These are phyloP conservation scores for Biston betularia DNA, from an alignment of 2,888 invertebrate species.

Conservation along the genomic window DNA sequence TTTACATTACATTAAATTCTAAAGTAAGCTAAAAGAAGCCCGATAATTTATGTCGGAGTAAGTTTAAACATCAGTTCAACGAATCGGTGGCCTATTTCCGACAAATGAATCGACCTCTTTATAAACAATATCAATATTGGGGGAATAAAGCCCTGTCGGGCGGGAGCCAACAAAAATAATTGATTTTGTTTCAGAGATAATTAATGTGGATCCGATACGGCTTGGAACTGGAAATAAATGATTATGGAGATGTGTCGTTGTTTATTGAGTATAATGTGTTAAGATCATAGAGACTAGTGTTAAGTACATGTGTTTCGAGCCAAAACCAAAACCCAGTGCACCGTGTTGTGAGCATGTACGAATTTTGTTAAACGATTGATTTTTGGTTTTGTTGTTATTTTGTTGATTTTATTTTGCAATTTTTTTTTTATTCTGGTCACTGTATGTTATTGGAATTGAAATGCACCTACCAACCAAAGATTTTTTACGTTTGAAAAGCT, in stretches of 20 bases:
- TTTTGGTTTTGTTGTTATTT: too few relatives aligned
- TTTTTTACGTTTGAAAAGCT: too few relatives aligned
- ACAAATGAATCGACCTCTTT: constrained; percentile 18
- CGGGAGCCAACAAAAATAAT: constrained; percentile 37
- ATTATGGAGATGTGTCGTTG: constrained; percentile 34
- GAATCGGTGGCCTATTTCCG: constrained; percentile 7
- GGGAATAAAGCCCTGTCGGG: constrained; percentile 9
- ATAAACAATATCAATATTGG: constrained; percentile 24
- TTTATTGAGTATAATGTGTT: constrained; percentile 1
- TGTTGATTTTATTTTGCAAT: too few relatives aligned
- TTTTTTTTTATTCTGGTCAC: too few relatives aligned
- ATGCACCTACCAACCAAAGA: too few relatives aligned
- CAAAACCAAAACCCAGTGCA: not conserved
- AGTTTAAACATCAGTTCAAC: not conserved
- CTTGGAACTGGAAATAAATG: constrained; percentile 43
- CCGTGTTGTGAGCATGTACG: too few relatives aligned
- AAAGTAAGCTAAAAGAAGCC: not conserved
- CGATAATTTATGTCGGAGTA: not conserved
- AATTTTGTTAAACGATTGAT: too few relatives aligned
- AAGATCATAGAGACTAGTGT: constrained; percentile 2
- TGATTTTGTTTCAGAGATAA: constrained; percentile 42
- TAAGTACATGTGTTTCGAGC: not conserved
- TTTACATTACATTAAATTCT: not conserved
- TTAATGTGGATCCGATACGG: constrained; percentile 45
- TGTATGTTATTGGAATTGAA: too few relatives aligned